These are phyloP conservation scores for Physeter macrocephalus DNA, from an alignment of 2,113 vertebrate genomes.

Conservation along the genomic window DNA sequence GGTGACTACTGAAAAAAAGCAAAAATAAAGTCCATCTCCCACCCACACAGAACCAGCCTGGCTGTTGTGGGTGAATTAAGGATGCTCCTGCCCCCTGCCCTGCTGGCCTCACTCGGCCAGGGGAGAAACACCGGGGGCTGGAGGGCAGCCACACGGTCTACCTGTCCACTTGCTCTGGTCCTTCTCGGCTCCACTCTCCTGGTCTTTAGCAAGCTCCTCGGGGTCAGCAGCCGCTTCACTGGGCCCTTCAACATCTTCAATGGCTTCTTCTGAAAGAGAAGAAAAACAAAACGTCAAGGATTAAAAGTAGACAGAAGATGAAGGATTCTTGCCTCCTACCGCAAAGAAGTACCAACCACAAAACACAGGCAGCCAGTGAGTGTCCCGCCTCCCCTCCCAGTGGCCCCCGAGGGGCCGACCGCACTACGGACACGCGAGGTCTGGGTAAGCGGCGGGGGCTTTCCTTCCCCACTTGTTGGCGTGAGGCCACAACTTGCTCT, in stretches of 20 bases:
- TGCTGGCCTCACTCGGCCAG: fast-evolving
- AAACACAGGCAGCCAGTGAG: neutral
- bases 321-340: neutral
- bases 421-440: fast-evolving
- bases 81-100: fast-evolving
- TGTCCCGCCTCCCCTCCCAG: neutral
- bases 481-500: neutral
- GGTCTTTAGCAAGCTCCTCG: conserved; percentile 96
- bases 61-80: fast-evolving
- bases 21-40: neutral
- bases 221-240: conserved; percentile 89
- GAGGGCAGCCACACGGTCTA: conserved; percentile 64
- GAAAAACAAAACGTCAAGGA: conserved; percentile 8
- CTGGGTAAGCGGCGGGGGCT: neutral
- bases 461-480: neutral
- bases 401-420: fast-evolving
- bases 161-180: conserved; percentile 96
- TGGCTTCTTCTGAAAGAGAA: conserved; percentile 92
- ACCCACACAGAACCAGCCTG: fast-evolving
- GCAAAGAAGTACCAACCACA: neutral
- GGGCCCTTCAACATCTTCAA: conserved; percentile 95
- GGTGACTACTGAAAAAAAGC: neutral
- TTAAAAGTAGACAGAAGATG: neutral
- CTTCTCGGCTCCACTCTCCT: conserved; percentile 92
- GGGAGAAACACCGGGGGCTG: fast-evolving